These are phyloP conservation scores for Erebia aethiops DNA, from an alignment of 2,888 invertebrate species.

Conservation along the genomic window DNA sequence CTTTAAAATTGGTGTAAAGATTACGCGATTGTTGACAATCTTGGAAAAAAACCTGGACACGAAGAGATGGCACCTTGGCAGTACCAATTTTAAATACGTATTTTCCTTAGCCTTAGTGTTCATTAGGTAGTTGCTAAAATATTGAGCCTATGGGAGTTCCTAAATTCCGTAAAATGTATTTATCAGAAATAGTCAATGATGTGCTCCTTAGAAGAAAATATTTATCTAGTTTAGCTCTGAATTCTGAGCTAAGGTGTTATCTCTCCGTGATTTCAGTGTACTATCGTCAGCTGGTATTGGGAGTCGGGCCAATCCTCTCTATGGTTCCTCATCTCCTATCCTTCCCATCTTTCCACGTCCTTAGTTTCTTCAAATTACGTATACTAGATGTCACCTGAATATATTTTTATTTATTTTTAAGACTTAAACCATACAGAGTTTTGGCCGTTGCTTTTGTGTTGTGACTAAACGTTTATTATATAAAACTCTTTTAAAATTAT, in stretches of 20 bases:
- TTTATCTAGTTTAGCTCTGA: neutral
- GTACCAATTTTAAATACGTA: neutral
- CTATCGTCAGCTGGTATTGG: constrained; percentile 61
- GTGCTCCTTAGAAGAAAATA: neutral
- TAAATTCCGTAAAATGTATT: neutral
- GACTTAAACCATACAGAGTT: constrained; percentile 68
- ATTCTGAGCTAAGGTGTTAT: constrained; percentile 53
- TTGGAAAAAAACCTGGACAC: constrained; percentile 17
- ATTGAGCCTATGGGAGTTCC: no score
- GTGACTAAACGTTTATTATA: constrained; percentile 39
- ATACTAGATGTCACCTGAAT: neutral
- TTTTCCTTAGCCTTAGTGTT: no score
- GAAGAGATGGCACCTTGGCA: constrained; percentile 61
- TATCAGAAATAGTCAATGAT: constrained; percentile 5
- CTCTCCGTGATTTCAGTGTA: constrained; percentile 54
- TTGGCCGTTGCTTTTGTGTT: constrained; percentile 73
- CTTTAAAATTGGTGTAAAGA: neutral
- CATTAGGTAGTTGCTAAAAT: no score
- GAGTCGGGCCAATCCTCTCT: constrained; percentile 81
- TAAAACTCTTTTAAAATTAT: neutral
- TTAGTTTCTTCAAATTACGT: constrained; percentile 21
- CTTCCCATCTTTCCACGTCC: constrained; percentile 40
- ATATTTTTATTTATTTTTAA: constrained; percentile 11
- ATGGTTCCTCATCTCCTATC: constrained; percentile 63
- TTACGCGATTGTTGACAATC: constrained; percentile 23